Evolutionary conservation across 2,113 vertebrate species (phyloP).

Genomic region (Smithornis capensis): DNA sequence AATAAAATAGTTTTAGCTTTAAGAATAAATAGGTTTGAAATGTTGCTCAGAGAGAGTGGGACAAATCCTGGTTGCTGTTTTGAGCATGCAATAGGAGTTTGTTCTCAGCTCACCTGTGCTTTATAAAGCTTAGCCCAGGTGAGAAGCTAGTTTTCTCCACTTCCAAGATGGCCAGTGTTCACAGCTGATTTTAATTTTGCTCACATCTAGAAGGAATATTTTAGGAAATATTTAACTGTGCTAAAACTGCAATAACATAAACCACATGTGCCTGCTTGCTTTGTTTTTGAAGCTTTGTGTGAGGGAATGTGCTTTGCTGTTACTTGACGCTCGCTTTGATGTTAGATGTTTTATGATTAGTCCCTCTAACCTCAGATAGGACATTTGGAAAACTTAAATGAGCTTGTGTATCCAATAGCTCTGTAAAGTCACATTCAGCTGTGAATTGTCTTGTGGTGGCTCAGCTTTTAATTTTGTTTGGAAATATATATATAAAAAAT

Average conservation of each 20-base stretch:
- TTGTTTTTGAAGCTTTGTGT: constrained; percentile 47
- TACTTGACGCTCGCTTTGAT: constrained; percentile 26
- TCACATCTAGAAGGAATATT: constrained; percentile 17
- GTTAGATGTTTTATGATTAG: constrained; percentile 47
- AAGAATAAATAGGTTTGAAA: background rate
- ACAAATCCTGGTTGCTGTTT: background rate
- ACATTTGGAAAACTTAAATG: constrained; percentile 19
- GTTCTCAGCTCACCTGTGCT: background rate
- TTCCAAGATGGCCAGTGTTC: background rate
- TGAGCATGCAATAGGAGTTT: background rate
- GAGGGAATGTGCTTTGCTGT: constrained; percentile 51
- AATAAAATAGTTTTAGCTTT: background rate
- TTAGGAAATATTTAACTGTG: constrained; percentile 46
- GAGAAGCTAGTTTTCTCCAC: background rate
- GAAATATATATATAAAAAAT: background rate
- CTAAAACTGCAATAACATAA: constrained; percentile 40
- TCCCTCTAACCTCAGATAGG: constrained; percentile 46
- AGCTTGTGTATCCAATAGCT: background rate
- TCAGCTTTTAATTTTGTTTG: constrained; percentile 4
- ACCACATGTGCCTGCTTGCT: constrained; percentile 48
- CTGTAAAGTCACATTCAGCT: background rate
- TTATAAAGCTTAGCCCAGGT: background rate
- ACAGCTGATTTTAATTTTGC: constrained; percentile 18
- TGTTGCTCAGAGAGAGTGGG: background rate
- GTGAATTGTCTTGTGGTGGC: background rate